Evolutionary conservation across 2,888 invertebrate species (phyloP).

Genomic region (Macaria notata): DNA sequence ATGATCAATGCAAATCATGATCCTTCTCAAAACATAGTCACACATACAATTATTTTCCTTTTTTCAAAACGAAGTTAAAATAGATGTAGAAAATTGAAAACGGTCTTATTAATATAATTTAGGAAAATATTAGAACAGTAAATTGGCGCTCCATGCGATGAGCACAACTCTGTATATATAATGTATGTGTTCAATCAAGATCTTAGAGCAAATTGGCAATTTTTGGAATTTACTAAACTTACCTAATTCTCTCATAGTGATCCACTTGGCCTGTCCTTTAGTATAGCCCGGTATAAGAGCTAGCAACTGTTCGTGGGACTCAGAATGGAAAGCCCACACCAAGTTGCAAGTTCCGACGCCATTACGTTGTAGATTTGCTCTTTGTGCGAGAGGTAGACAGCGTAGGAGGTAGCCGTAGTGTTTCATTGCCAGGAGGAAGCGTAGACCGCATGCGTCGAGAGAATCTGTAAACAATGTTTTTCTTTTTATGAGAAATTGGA

Average conservation of each 20-base stretch:
- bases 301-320: constrained; percentile 97
- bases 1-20: no score
- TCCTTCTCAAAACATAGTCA: no score
- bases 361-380: constrained; percentile 91
- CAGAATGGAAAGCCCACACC: constrained; percentile 99
- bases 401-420: constrained; percentile 97
- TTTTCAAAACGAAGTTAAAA: no score
- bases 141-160: no score
- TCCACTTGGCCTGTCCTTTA: constrained; percentile 94
- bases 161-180: no score
- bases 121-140: no score
- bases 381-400: constrained; percentile 95
- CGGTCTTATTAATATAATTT: no score
- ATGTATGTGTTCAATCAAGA: no score
- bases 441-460: constrained; percentile 97
- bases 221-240: constrained; percentile 25
- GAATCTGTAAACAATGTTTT: constrained; percentile 80
- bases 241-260: constrained; percentile 93
- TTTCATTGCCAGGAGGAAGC: constrained; percentile 98
- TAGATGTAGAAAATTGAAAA: no score
- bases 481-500: no score
- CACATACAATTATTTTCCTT: no score
- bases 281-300: constrained; percentile 93
- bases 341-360: constrained; percentile 95
- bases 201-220: no score